Evolutionary conservation across 2,797 vertebrate genomes (phyloP).

Genomic region (Eupleurogrammus muticus): DNA sequence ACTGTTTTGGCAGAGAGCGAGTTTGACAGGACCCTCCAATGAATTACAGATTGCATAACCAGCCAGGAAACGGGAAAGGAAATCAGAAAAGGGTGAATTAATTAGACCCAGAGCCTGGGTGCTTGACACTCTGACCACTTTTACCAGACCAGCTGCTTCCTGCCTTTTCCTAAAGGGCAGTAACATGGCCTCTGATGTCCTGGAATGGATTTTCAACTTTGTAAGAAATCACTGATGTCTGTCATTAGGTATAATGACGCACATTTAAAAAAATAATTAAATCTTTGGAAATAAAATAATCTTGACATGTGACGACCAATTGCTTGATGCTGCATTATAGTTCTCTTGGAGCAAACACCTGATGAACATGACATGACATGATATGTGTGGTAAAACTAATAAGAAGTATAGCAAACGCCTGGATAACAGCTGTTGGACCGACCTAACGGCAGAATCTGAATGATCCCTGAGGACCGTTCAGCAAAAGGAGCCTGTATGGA

Average conservation of each 20-base stretch:
- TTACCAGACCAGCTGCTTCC: neutral
- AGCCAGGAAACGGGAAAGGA: neutral
- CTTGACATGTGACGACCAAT: neutral
- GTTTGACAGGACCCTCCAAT: neutral
- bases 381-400: too few relatives aligned
- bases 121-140: neutral
- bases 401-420: neutral
- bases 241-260: neutral
- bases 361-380: neutral
- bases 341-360: neutral
- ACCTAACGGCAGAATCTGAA: too few relatives aligned
- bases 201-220: slow-evolving; percentile 4
- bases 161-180: neutral
- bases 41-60: slow-evolving; percentile 5
- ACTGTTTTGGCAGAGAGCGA: slow-evolving; percentile 2
- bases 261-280: neutral
- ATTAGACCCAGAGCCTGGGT: neutral
- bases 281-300: too few relatives aligned
- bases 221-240: neutral
- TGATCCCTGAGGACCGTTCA: neutral
- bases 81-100: neutral
- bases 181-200: neutral
- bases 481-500: neutral
- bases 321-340: too few relatives aligned
- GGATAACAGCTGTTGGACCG: too few relatives aligned